These are phyloP conservation scores for Dunckerocampus dactyliophorus DNA, from an alignment of 2,113 vertebrate genomes.

Conservation along the genomic window DNA sequence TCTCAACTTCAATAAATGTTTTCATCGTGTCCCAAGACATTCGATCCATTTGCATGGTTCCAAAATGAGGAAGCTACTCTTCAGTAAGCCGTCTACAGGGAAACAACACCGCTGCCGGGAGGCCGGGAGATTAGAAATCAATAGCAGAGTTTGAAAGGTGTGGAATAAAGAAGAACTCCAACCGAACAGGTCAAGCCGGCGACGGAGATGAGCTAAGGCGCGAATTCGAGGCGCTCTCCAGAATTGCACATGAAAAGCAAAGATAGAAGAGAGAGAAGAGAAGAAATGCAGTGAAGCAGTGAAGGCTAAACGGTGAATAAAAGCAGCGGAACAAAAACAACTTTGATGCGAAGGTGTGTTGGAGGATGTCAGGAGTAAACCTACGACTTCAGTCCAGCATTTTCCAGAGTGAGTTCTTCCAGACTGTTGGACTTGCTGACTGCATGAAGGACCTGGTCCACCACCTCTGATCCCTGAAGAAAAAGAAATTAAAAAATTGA, in stretches of 20 bases:
- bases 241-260: background rate
- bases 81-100: background rate
- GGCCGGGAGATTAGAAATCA: background rate
- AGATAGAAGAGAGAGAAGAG: background rate
- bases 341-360: constrained; percentile 1
- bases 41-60: constrained; percentile 51
- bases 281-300: constrained; percentile 10
- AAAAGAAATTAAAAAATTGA: background rate
- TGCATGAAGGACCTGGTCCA: constrained; percentile 87
- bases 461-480: constrained; percentile 83
- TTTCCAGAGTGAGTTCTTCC: constrained; percentile 90
- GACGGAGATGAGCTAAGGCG: constrained; percentile 18
- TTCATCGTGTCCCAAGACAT: constrained; percentile 22
- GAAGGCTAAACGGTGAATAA: constrained; percentile 14
- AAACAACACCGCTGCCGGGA: constrained; percentile 12
- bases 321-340: constrained; percentile 22
- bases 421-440: constrained; percentile 87
- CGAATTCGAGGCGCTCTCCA: constrained; percentile 17
- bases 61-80: constrained; percentile 30
- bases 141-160: background rate
- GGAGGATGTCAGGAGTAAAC: constrained; percentile 41
- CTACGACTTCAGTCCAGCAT: constrained; percentile 85
- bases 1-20: background rate
- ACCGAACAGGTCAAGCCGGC: constrained; percentile 41
- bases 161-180: background rate